phyloP scores from a whole-genome alignment of 2,888 invertebrate genomes.

The Ennomos erosarius region DNA sequence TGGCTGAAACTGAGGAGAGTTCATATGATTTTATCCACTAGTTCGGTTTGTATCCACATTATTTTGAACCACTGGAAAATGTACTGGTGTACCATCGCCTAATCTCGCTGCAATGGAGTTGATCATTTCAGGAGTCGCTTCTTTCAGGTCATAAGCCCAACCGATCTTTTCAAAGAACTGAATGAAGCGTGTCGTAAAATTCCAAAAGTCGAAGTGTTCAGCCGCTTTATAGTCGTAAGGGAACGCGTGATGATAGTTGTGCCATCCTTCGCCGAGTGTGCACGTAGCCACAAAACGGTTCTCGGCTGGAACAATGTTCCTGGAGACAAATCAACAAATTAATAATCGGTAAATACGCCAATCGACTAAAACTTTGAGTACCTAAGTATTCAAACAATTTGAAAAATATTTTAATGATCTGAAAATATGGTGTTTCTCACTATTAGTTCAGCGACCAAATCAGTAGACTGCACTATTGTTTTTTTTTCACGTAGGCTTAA shows the following conservation, averaged over 20 bases:
- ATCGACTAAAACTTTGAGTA: too few species aligned
- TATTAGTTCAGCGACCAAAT: too few species aligned
- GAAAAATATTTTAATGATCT: too few species aligned
- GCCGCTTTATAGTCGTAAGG: constrained; percentile 88
- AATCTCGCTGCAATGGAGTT: constrained; percentile 71
- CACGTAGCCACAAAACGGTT: constrained; percentile 86
- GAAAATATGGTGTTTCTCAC: too few species aligned
- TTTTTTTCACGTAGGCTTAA: too few species aligned
- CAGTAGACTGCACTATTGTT: too few species aligned
- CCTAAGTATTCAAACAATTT: too few species aligned
- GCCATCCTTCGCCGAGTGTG: constrained; percentile 89
- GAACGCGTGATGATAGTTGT: constrained; percentile 92
- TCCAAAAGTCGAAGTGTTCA: constrained; percentile 81
- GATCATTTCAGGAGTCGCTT: constrained; percentile 76
- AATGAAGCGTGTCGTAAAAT: constrained; percentile 70
- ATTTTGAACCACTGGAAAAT: constrained; percentile 56
- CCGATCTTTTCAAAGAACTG: constrained; percentile 70
- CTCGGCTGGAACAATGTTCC: constrained; percentile 87
- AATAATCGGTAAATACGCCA: too few species aligned
- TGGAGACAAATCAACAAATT: constrained; percentile 50
- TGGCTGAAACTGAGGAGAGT: too few species aligned
- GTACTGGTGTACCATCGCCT: constrained; percentile 74
- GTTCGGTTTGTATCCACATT: constrained; percentile 33
- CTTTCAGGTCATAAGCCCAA: constrained; percentile 73
- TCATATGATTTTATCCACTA: constrained; percentile 34